Percentiles rank a stretch among this genome's conserved stretches.
These are phyloP conservation scores for Notarius quadriscutis DNA, from an alignment of 2,113 vertebrate genomes.

Conservation along the genomic window DNA sequence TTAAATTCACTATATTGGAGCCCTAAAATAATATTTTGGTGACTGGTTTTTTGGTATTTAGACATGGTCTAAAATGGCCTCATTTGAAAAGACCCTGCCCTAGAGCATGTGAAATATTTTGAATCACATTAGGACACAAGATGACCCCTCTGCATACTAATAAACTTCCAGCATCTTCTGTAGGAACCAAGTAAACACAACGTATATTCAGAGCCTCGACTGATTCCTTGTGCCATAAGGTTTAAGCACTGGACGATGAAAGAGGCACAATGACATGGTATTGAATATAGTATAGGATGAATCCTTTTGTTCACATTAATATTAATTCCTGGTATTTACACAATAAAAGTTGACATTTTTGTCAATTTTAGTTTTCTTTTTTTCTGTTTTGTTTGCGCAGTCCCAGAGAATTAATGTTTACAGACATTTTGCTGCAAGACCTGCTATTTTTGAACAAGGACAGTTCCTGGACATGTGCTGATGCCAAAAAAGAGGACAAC, in stretches of 20 bases:
- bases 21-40: not conserved
- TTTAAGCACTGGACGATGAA: not conserved
- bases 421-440: slow-evolving; percentile 15
- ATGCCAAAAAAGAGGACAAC: slow-evolving; percentile 39
- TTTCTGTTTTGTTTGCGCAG: not conserved
- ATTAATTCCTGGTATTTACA: not conserved
- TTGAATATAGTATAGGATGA: not conserved
- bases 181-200: not conserved
- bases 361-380: not conserved
- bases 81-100: not conserved
- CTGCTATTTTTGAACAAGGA: slow-evolving; percentile 30
- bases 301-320: not conserved
- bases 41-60: not conserved
- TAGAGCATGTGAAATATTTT: not conserved
- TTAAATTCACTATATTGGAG: not conserved
- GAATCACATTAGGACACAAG: not conserved
- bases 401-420: not conserved
- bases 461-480: slow-evolving; percentile 24
- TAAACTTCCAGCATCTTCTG: not conserved
- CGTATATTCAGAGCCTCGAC: not conserved
- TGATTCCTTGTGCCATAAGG: not conserved
- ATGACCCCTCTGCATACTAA: not conserved
- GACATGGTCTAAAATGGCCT: not conserved
- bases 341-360: not conserved
- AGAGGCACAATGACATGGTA: not conserved